Base-by-base conservation (phyloP, 2,888 invertebrate species). In the Dolichomitus sp. region DNA sequence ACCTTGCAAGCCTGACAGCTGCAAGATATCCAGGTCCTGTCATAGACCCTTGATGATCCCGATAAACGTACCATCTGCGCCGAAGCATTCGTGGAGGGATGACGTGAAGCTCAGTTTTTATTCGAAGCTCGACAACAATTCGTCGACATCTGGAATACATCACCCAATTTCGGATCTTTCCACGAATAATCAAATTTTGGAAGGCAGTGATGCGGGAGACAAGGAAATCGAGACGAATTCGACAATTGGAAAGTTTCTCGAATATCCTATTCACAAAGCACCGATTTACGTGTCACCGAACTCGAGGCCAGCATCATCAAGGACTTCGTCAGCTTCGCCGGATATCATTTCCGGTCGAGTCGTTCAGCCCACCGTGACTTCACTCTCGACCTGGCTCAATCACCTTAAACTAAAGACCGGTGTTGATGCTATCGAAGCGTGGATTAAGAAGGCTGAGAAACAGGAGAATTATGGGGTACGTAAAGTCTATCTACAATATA, bases 11-110 rank as follows among this genome's bases (percentile, higher is more conserved):
- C 37, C 65, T 4, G 73, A 84, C 11, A 70, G 85, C 37, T 92
- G 91, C 65, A 77, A 61, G 14, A 73, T 90, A 48, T 80, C 79
- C 7, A 86, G 91, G 48, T 86, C 84, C 9, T 92, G 92, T 66
- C 77, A 86, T 27, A 75, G 66, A 11, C 52, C 84, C n/a, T 6
- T 76, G 11, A 63, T 57, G 54, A 23, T 57, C 33, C 50, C 73
- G 7, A 27, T 63, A 27, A 65, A 73, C 48, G 11, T 40, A 23
- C 33, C 66, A 4, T 27, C 61, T 17, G 17, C 9, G 45, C 37
- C 73, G 6, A 72, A n/a, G 11, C 81, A 78, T 17, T 42, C 66
- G 45, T 80, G 76, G 76, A 45, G 23, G 30, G 76, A 73, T 42
- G 68, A 80, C 45, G 45, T 48, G 17, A 73, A 80, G 54, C 72